These are phyloP conservation scores for Plecturocebus donacophilus DNA, from an alignment of 2,113 vertebrate species.

Conservation along the genomic window DNA sequence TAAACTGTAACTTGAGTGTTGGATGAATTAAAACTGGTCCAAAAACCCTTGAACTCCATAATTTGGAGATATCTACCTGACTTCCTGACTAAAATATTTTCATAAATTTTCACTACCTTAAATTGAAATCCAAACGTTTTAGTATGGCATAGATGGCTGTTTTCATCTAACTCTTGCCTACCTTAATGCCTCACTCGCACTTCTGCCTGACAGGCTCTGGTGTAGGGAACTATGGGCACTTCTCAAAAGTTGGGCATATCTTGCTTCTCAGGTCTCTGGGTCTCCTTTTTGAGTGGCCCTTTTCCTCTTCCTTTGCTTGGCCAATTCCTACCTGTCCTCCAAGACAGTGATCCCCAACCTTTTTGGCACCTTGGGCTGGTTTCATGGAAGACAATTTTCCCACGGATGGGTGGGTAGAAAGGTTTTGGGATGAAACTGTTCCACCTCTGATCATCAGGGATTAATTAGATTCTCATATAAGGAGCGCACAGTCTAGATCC, in stretches of 20 bases:
- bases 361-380: too few relatives aligned
- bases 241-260: neutral
- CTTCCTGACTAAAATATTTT: neutral
- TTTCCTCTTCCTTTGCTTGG: constrained; percentile 18
- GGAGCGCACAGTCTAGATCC: too few relatives aligned
- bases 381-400: too few relatives aligned
- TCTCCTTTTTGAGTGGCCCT: neutral
- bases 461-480: too few relatives aligned
- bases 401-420: too few relatives aligned
- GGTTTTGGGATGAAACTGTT: too few relatives aligned
- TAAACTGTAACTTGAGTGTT: neutral
- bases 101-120: neutral
- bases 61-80: constrained; percentile 29
- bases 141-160: neutral
- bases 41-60: neutral
- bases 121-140: neutral
- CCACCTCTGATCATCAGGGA: too few relatives aligned
- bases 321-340: neutral
- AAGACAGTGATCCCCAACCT: neutral
- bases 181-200: neutral
- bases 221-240: neutral
- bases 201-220: neutral
- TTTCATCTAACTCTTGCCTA: constrained; percentile 7
- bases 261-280: neutral
- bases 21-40: neutral